Percentiles rank a stretch among this genome's conserved stretches.
Evolutionary conservation across 2,888 invertebrate genomes (phyloP).

Genomic region (Operophtera brumata): DNA sequence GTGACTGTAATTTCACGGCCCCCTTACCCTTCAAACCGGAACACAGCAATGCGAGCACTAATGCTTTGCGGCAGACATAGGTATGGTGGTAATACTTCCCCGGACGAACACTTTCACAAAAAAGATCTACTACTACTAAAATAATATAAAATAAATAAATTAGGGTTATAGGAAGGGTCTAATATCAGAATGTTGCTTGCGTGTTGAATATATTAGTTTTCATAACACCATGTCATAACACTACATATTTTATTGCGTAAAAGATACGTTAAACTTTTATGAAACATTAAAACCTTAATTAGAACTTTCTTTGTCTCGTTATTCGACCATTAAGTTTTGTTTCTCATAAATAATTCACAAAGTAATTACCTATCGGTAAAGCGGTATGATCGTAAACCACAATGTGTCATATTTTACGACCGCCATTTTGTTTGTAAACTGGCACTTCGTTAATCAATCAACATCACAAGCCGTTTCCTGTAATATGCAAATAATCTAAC

Average conservation of each 20-base stretch:
- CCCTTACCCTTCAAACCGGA: too few relatives aligned
- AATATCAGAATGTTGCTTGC: too few relatives aligned
- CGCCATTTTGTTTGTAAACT: conserved; percentile 15
- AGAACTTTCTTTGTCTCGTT: conserved; percentile 20
- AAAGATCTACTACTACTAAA: too few relatives aligned
- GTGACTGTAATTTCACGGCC: too few relatives aligned
- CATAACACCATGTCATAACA: not conserved
- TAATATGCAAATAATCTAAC: too few relatives aligned
- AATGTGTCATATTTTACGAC: conserved; percentile 10
- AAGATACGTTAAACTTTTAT: conserved; percentile 13
- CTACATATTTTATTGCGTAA: conserved; percentile 1
- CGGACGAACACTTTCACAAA: too few relatives aligned
- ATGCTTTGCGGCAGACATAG: too few relatives aligned
- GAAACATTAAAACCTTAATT: conserved; percentile 20
- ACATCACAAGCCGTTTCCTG: not conserved
- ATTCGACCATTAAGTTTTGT: conserved; percentile 6
- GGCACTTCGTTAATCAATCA: conserved; percentile 7
- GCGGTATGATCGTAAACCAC: conserved; percentile 7
- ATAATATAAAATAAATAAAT: too few relatives aligned
- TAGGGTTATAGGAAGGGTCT: too few relatives aligned
- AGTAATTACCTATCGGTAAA: conserved; percentile 2
- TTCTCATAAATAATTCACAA: conserved; percentile 11
- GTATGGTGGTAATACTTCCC: too few relatives aligned
- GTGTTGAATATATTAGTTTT: too few relatives aligned
- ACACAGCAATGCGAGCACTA: too few relatives aligned